Base-by-base conservation (phyloP, 2,113 vertebrate genomes). In the Daubentonia madagascariensis region DNA sequence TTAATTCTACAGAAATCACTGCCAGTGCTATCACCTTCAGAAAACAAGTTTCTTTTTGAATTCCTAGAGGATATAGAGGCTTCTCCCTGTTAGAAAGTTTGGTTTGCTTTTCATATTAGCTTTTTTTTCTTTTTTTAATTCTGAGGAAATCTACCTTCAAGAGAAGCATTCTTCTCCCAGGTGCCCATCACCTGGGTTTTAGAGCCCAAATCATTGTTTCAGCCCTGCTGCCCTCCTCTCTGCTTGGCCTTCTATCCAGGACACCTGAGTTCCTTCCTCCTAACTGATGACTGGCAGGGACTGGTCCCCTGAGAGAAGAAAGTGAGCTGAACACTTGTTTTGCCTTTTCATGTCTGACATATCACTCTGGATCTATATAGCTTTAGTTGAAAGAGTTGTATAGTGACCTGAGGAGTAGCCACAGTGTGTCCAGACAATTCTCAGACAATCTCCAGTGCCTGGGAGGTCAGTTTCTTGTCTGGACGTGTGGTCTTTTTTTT, bases 1-100 rank as follows among this genome's bases (percentile, higher is more conserved):
- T 85, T 52, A 73, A 88, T 85, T 94, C 89, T 78, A 32, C 23
- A n/a, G 25, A 96, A 94, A 67, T 63, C 45, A 73, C 5, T 63
- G 28, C 17, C 63, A 86, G 28, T 91, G 28, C 18, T 75, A 30
- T 45, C 50, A 59, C 63, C 30, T 72, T 94, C 48, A 91, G 87
- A 52, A 86, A 93, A 83, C 12, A 89, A 45, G 83, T 68, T 89
- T 94, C 45, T 63, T 95, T 85, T n/a, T 59, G 52, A 95, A 79
- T 75, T 35, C 5, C 11, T 78, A 30, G 43, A 50, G 59, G 11
- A 37, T 89, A 45, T 23, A 40, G 63, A 80, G 45, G 13, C 4
- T 79, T 96, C 54, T 96, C 8, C 5, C 57, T 61, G 30, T 28
- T n/a, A 83, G 54, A 67, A 84, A 35, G 7, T 65, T 81, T 68